A percentile compares a stretch with the other conserved stretches of the same genome.
Conservation (phyloP, 2,113 vertebrate species). For the Menidia beryllina region DNA sequence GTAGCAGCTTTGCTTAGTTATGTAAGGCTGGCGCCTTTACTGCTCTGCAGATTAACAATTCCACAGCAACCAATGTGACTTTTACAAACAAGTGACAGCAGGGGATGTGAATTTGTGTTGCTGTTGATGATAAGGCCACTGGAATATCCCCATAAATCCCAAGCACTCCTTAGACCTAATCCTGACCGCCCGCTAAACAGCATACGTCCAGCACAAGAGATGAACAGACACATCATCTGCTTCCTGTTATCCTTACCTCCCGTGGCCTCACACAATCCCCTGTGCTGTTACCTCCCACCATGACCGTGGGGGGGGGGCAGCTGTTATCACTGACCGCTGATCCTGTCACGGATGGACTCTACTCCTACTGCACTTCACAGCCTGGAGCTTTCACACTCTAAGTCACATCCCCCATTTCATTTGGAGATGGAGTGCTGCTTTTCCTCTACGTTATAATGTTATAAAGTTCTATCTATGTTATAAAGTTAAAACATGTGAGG, state of each 20-base stretch:
- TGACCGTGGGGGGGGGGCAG: too few relatives aligned
- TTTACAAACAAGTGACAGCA: constrained; percentile 26
- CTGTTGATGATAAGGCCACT: constrained; percentile 7
- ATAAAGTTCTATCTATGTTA: too few relatives aligned
- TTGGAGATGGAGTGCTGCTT: too few relatives aligned
- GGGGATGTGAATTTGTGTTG: constrained; percentile 24
- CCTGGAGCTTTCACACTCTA: too few relatives aligned
- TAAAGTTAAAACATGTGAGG: too few relatives aligned
- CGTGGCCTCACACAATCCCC: constrained; percentile 1
- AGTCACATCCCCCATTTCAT: too few relatives aligned
- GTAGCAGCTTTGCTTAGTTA: constrained; percentile 70
- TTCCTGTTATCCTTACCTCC: background rate
- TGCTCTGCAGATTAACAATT: constrained; percentile 51
- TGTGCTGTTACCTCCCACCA: too few relatives aligned
- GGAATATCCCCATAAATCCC: constrained; percentile 32
- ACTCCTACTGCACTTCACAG: too few relatives aligned
- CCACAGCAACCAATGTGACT: constrained; percentile 43
- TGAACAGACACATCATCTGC: constrained; percentile 8
- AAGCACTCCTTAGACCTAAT: constrained; percentile 30
- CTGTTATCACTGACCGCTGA: too few relatives aligned
- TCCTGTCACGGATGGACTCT: too few relatives aligned
- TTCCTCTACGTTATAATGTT: too few relatives aligned
- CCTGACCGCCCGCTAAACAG: constrained; percentile 7
- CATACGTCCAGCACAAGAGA: background rate
- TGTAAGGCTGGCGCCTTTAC: constrained; percentile 57